Evolutionary conservation across 2,113 vertebrate genomes (phyloP).

Genomic region (Tympanuchus pallidicinctus): DNA sequence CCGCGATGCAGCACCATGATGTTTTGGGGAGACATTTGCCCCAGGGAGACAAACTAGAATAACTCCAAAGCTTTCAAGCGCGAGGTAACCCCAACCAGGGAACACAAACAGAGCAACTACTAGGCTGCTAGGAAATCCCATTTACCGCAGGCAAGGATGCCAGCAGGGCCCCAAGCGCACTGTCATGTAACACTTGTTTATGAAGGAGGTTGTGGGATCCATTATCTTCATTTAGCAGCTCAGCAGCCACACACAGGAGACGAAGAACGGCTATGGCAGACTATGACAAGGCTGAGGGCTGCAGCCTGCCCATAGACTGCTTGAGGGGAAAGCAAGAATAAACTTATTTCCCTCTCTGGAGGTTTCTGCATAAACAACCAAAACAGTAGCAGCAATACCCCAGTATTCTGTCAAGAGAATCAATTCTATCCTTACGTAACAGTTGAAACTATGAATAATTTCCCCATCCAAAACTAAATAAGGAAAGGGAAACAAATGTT

Average conservation of each 20-base stretch:
- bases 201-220: constrained; percentile 9
- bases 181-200: neutral
- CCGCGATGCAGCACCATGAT: rapidly evolving
- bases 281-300: constrained; percentile 5
- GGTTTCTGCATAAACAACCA: constrained; percentile 22
- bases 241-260: neutral
- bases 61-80: neutral
- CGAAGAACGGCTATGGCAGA: neutral
- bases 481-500: constrained; percentile 34
- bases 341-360: constrained; percentile 18
- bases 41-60: neutral
- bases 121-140: neutral
- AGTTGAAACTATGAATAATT: constrained; percentile 2
- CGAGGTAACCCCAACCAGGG: neutral
- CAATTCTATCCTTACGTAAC: constrained; percentile 10
- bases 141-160: neutral
- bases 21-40: neutral
- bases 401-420: neutral
- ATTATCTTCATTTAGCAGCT: constrained; percentile 46
- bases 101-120: neutral
- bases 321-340: constrained; percentile 3
- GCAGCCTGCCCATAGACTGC: neutral
- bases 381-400: neutral
- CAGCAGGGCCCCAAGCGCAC: neutral
- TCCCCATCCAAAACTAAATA: constrained; percentile 26